A percentile compares a stretch with the other conserved stretches of the same genome.
These are phyloP conservation scores for Vandiemenella viatica DNA, from an alignment of 2,888 invertebrate species.

Conservation along the genomic window DNA sequence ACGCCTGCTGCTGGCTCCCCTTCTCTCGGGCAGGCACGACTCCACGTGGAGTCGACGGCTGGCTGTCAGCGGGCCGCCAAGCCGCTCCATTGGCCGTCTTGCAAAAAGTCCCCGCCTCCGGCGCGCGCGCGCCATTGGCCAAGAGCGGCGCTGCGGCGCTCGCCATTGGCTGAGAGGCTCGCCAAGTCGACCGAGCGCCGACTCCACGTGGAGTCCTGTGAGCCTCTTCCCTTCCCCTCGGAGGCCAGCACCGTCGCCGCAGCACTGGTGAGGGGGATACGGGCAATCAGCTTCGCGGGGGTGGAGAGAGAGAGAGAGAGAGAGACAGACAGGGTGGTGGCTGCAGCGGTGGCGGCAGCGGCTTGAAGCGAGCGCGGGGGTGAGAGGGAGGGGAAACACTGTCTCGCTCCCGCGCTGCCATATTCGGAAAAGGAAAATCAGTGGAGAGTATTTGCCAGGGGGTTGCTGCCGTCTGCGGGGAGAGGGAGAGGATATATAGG, in stretches of 20 bases:
- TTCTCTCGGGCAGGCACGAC: not conserved
- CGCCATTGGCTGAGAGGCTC: not conserved
- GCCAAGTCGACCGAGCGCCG: not conserved
- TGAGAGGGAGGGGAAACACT: too few species aligned
- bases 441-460: not conserved
- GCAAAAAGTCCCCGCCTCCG: not conserved
- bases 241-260: too few species aligned
- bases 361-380: not conserved
- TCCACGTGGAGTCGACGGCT: not conserved
- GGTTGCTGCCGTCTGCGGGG: not conserved
- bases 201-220: not conserved
- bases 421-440: not conserved
- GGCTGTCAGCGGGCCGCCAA: not conserved
- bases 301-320: not conserved
- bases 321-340: not conserved
- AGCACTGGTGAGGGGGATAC: not conserved
- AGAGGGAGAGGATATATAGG: not conserved
- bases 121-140: not conserved
- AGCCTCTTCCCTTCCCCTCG: too few species aligned
- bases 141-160: not conserved
- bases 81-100: not conserved
- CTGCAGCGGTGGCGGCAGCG: not conserved
- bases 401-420: not conserved
- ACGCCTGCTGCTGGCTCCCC: not conserved
- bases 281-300: not conserved